Percentiles rank a stretch among this genome's conserved stretches.
Conservation (phyloP, 2,113 vertebrate genomes). For the Clarias batrachus region DNA sequence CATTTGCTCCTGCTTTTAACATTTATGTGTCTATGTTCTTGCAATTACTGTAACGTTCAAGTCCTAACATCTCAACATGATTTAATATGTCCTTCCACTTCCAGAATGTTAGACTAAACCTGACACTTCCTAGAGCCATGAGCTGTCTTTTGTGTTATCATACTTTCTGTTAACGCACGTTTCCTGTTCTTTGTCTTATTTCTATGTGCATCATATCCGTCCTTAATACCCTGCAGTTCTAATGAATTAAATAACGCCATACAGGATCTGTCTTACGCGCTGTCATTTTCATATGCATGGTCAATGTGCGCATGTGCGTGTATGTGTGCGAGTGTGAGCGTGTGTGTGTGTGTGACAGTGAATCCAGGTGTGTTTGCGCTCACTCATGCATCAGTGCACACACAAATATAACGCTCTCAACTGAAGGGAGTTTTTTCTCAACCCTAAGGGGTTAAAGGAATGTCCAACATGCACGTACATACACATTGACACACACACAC, state of each 20-base stretch:
- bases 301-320: not conserved
- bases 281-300: not conserved
- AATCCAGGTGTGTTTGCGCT: conserved; percentile 58
- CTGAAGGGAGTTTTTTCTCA: conserved; percentile 43
- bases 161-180: not conserved
- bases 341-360: conserved; percentile 23
- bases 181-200: conserved; percentile 23
- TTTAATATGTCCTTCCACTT: not conserved
- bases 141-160: conserved; percentile 7
- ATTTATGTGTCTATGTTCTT: not conserved
- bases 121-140: not conserved
- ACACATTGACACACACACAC: not conserved
- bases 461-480: conserved; percentile 30
- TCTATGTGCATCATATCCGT: not conserved
- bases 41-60: conserved; percentile 18
- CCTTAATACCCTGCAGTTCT: not conserved
- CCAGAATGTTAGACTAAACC: conserved; percentile 4
- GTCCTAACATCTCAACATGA: conserved; percentile 20
- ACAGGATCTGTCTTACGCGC: not conserved
- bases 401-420: conserved; percentile 50
- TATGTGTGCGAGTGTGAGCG: not conserved
- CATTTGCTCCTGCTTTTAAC: conserved; percentile 6
- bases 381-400: conserved; percentile 49
- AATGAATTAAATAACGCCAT: not conserved
- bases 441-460: conserved; percentile 48